Evolutionary conservation across 53 echinoderm and acorn worm species (phyloP).

Genomic region (Astropecten irregularis): DNA sequence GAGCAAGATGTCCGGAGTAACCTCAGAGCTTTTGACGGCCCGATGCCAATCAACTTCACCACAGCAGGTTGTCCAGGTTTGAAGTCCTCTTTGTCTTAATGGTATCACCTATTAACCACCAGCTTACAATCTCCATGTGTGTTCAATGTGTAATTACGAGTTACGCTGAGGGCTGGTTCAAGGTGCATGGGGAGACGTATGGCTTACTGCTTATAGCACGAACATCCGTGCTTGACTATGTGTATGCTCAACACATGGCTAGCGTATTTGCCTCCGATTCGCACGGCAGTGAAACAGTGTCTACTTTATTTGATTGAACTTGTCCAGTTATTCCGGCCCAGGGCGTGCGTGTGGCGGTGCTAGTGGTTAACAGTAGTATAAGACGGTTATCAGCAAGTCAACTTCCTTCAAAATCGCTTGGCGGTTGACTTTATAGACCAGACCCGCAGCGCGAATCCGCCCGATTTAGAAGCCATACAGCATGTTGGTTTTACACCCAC

Average conservation of each 20-base stretch:
- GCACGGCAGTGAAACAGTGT: slow-evolving; percentile 16
- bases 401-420: slow-evolving; percentile 40
- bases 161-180: neutral
- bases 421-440: slow-evolving; percentile 26
- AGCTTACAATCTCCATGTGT: slow-evolving; percentile 43
- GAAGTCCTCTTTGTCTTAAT: slow-evolving; percentile 25
- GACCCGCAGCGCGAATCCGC: slow-evolving; percentile 43
- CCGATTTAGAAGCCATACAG: slow-evolving; percentile 30
- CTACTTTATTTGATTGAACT: slow-evolving; percentile 30
- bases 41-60: slow-evolving; percentile 46
- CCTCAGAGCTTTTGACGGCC: neutral
- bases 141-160: slow-evolving; percentile 40
- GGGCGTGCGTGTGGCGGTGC: slow-evolving; percentile 22
- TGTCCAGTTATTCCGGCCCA: slow-evolving; percentile 49
- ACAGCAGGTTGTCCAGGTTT: slow-evolving; percentile 21
- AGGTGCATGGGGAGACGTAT: too few relatives aligned
- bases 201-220: slow-evolving; percentile 11
- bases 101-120: slow-evolving; percentile 26
- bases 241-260: slow-evolving; percentile 30
- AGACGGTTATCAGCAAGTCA: neutral
- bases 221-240: slow-evolving; percentile 13
- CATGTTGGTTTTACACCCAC: slow-evolving; percentile 55
- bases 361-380: neutral
- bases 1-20: neutral
- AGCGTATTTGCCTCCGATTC: slow-evolving; percentile 20